These are phyloP conservation scores for Oophaga sylvatica DNA, from an alignment of 2,797 vertebrate species.

Conservation along the genomic window DNA sequence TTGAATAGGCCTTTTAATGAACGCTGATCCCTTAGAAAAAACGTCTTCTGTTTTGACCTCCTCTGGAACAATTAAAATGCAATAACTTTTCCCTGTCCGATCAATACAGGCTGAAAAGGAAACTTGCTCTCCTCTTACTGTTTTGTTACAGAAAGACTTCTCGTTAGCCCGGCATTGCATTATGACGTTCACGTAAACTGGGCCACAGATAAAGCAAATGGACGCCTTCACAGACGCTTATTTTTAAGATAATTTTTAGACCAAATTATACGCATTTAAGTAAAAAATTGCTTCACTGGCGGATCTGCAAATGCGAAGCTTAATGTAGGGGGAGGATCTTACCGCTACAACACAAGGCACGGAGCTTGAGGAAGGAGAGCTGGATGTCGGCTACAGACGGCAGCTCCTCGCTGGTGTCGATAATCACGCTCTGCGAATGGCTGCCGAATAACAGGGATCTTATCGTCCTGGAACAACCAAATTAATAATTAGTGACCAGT, in stretches of 20 bases:
- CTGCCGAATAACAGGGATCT: slow-evolving; percentile 86
- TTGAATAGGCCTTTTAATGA: not conserved
- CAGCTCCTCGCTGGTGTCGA: slow-evolving; percentile 82
- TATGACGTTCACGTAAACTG: not conserved
- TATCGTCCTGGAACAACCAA: slow-evolving; percentile 77
- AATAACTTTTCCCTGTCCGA: not conserved
- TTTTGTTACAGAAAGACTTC: not conserved
- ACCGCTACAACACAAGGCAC: slow-evolving; percentile 87
- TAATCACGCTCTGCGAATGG: slow-evolving; percentile 85
- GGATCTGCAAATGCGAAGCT: too few species aligned
- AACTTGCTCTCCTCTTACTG: not conserved
- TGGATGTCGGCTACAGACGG: slow-evolving; percentile 84
- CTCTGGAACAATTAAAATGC: not conserved
- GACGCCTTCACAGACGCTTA: too few species aligned
- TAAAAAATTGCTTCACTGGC: too few species aligned
- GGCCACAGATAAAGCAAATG: too few species aligned
- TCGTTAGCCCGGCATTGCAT: not conserved
- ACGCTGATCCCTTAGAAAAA: not conserved
- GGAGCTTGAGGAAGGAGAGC: slow-evolving; percentile 84
- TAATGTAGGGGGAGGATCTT: not conserved
- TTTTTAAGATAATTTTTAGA: too few species aligned
- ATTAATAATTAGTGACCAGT: slow-evolving; percentile 3
- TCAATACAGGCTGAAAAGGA: not conserved
- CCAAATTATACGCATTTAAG: too few species aligned
- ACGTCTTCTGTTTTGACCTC: not conserved